A percentile compares a stretch with the other conserved stretches of the same genome.
Conservation (phyloP, 2,113 vertebrate genomes). For the Zosterops borbonicus region DNA sequence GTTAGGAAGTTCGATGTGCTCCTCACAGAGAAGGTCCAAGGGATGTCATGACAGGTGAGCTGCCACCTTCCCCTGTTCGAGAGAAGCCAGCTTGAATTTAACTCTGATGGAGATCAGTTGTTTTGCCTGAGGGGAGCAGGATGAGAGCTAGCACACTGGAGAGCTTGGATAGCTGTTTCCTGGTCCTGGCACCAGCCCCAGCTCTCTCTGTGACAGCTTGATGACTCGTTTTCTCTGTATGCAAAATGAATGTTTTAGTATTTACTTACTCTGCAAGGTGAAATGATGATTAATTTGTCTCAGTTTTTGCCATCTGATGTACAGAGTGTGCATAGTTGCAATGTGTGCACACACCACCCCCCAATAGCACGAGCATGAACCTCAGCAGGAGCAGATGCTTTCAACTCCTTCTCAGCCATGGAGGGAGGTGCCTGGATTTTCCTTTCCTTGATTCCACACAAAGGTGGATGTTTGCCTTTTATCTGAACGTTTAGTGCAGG, state of each 20-base stretch:
- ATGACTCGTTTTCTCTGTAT: neutral
- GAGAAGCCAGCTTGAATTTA: neutral
- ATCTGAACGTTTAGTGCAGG: neutral
- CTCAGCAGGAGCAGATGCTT: neutral
- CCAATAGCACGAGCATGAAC: fast-evolving
- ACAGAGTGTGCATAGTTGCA: neutral
- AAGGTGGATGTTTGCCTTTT: neutral
- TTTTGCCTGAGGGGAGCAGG: neutral
- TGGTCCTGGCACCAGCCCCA: neutral
- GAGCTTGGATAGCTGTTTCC: neutral
- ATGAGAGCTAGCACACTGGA: neutral
- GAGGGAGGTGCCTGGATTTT: neutral
- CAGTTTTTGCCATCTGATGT: neutral
- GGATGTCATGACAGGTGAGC: neutral
- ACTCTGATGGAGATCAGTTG: neutral
- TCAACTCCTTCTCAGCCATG: neutral
- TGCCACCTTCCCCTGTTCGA: neutral
- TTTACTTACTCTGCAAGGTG: neutral
- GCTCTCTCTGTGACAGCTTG: neutral
- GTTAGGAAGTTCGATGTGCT: neutral
- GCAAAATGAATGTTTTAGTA: neutral
- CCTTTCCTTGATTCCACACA: neutral
- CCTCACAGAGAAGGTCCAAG: neutral
- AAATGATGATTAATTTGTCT: neutral
- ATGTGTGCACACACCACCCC: neutral